A percentile compares a stretch with the other conserved stretches of the same genome.
Evolutionary conservation across 2,113 vertebrate genomes (phyloP).

Genomic region (Heterotilapia buettikoferi): DNA sequence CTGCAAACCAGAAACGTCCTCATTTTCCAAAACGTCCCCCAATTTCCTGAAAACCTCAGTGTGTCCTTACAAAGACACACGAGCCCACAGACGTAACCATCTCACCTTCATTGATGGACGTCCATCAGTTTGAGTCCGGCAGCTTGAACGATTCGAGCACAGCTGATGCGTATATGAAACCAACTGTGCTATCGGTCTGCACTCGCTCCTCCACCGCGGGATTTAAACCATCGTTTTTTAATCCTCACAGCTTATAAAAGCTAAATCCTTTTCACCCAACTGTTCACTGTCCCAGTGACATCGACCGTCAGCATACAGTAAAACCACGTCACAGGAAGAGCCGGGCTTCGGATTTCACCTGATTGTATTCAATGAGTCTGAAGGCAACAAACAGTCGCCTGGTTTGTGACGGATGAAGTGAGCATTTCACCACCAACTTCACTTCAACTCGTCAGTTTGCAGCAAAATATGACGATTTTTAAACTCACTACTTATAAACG

Average conservation of each 20-base stretch:
- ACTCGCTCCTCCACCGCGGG: neutral
- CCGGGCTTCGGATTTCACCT: neutral
- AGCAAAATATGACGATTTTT: neutral
- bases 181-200: neutral
- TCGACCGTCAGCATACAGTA: neutral
- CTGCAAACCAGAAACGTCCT: neutral
- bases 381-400: neutral
- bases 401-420: neutral
- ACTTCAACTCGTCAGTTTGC: neutral
- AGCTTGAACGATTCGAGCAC: neutral
- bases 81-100: neutral
- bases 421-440: neutral
- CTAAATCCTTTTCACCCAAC: slow-evolving; percentile 39
- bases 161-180: neutral
- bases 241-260: slow-evolving; percentile 37
- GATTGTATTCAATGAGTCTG: neutral
- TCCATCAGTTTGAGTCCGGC: neutral
- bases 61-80: neutral
- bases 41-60: neutral
- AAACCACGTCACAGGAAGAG: neutral
- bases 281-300: neutral
- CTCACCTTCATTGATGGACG: slow-evolving; percentile 12
- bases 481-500: neutral
- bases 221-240: slow-evolving; percentile 25
- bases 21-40: neutral